A percentile compares a stretch with the other conserved stretches of the same genome.
phyloP scores from a whole-genome alignment of 2,888 invertebrate genomes.

The Dascillus cervinus region DNA sequence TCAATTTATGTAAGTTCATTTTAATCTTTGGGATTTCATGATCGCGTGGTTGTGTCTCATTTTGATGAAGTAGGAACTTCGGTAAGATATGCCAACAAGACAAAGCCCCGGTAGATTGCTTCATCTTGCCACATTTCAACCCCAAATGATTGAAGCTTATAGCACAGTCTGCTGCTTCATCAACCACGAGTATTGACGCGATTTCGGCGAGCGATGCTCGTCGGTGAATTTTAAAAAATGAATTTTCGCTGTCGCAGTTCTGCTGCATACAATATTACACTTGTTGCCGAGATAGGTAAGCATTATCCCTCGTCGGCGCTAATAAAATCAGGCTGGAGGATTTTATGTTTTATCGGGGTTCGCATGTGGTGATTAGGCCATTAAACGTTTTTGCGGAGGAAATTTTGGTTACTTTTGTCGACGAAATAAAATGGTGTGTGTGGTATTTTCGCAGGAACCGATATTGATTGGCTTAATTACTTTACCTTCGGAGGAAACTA shows the following conservation, averaged over 20 bases:
- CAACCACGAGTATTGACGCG: too few species aligned
- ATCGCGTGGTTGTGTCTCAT: too few species aligned
- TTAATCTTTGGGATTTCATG: too few species aligned
- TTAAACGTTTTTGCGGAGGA: constrained; percentile 7
- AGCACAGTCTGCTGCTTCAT: constrained; percentile 16
- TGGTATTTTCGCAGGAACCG: too few species aligned
- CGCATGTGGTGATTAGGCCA: constrained; percentile 7
- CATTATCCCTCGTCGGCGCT: constrained; percentile 6
- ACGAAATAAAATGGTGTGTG: too few species aligned
- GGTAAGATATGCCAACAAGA: constrained; percentile 8
- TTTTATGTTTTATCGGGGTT: constrained; percentile 10
- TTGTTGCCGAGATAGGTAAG: constrained; percentile 6
- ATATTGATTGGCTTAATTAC: too few species aligned
- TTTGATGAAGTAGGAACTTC: constrained; percentile 6
- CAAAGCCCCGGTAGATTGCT: constrained; percentile 12
- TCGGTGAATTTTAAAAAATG: too few species aligned
- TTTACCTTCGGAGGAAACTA: too few species aligned
- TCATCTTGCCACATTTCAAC: constrained; percentile 14
- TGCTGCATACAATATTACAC: constrained; percentile 3
- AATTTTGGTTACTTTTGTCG: constrained; percentile 8
- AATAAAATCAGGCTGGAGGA: constrained; percentile 8
- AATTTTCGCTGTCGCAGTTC: too few species aligned
- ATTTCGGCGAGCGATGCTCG: too few species aligned
- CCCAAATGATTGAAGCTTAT: constrained; percentile 14
- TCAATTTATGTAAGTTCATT: too few species aligned